Base-by-base conservation (phyloP, 2,797 vertebrate genomes). In the Avahi laniger region DNA sequence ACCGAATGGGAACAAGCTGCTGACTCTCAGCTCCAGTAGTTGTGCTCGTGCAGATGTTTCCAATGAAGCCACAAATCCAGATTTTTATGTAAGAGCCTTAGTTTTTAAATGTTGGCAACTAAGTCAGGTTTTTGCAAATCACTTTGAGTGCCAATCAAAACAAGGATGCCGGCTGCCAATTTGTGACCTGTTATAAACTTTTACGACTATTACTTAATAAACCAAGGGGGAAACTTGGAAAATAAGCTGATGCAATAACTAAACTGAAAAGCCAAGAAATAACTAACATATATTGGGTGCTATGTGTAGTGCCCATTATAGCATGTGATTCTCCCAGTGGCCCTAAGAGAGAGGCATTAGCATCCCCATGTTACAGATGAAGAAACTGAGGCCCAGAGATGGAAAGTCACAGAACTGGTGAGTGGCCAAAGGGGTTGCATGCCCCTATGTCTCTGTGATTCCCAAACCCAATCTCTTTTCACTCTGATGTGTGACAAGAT, bases 111-210 rank as follows among this genome's bases (percentile, higher is more conserved):
- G 28, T 89, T 97, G 88, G 89, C 93, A 87, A 91, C 75, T 83
- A 78, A 92, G 20, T 82, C 69, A 75, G 70, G 50, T 80, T 93
- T 95, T 94, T 94, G 33, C 63, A 80, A 96, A 91, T 79, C 48
- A 46, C 63, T 94, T 81, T 10, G 41, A 89, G 30, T 30, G 96
- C 97, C 96, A 97, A 96, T 95, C 91, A 91, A 96, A 97, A 95
- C 95, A 97, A 94, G 73, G 69, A 76, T 83, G 61, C 80, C 13
- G 65, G 93, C 65, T 10, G 38, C 79, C 86, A 91, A 63, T 73
- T 43, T 7, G 28, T 93, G 96, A 83, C 52, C 90, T 76, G 85
- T 80, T 93, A 65, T 59, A 96, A 97, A 88, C 80, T 85, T 93
- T 96, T 83, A 73, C 43, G 93, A 94, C 43, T 59, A 30, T 91